Evolutionary conservation across 1,140 invertebrate genomes (phyloP), one percentile per base, ranked within the genome.

Genomic region (Bilobella aurantiaca): DNA sequence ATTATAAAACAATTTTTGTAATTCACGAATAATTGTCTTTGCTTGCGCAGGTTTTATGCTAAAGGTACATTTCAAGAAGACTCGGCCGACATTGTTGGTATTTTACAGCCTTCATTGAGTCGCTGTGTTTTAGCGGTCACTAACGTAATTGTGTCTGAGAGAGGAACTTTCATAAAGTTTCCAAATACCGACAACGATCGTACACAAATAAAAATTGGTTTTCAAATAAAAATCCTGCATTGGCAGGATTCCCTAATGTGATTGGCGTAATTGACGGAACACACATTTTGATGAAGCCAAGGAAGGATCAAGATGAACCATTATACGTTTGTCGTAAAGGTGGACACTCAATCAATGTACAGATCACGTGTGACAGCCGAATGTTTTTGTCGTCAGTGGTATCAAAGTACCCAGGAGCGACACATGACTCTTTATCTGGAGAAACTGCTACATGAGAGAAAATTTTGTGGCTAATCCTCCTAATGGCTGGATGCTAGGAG

Each of bases 301-400:
- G 73, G 29, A 21, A 29, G n/a, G 57, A 31, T 3, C 28, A 21
- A 27, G 31, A 58, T 1, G 69, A 70, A 37, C 30, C 62, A 1
- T 31, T 68, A 29, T 70, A 64, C 32, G 65, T 69, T 2, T 64
- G 34, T 23, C 2, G 69, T 31, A 70, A 70, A 58, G 62, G 59
- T 32, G 46, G 57, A 8, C 69, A 70, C 56, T 65, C 65, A 1
- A 64, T 71, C 25, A 69, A 69, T 31, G 76, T 79, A 0, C 78
- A 81, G 75, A 72, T 68, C 25, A 73, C 79, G 2, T 75, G 74
- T 64, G 71, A 77, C 74, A 64, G 71, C 3, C 56, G 75, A 8
- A 64, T 77, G 1, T 64, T 32, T 61, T 75, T 80, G 8, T 66
- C 70, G 53, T 75, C 80, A 60, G 64, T 77, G 34, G 75, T 78